These are phyloP conservation scores for Carduelis carduelis DNA, from an alignment of 2,797 vertebrate species.

Conservation along the genomic window DNA sequence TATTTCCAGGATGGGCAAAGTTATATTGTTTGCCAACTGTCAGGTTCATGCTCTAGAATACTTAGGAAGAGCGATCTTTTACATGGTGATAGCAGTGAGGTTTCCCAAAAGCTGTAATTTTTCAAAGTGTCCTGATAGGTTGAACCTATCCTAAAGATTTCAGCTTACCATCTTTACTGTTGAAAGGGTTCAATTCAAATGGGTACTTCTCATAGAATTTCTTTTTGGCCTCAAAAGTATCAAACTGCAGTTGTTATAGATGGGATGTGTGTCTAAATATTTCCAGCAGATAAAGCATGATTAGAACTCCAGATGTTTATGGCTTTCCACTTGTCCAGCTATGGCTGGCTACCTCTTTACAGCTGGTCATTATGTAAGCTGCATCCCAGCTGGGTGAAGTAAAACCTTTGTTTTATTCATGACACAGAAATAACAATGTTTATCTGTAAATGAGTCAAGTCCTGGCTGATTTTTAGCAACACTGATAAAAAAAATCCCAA, in stretches of 20 bases:
- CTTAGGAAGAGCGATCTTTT: not conserved
- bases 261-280: not conserved
- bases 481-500: not conserved
- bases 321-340: not conserved
- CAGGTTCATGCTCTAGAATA: not conserved
- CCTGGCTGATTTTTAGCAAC: not conserved
- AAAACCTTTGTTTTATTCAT: not conserved
- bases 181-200: not conserved
- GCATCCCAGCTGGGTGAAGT: not conserved
- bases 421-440: not conserved
- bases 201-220: not conserved
- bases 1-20: not conserved
- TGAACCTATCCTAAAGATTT: not conserved
- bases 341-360: not conserved
- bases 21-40: not conserved
- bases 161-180: not conserved
- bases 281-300: not conserved
- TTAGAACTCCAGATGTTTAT: not conserved
- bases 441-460: not conserved
- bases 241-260: not conserved
- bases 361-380: not conserved
- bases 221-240: not conserved
- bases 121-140: not conserved
- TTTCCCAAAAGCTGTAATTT: not conserved
- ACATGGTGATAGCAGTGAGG: fast-evolving